phyloP scores from a whole-genome alignment of 1,140 invertebrate genomes.

The Cotesia glomerata region DNA sequence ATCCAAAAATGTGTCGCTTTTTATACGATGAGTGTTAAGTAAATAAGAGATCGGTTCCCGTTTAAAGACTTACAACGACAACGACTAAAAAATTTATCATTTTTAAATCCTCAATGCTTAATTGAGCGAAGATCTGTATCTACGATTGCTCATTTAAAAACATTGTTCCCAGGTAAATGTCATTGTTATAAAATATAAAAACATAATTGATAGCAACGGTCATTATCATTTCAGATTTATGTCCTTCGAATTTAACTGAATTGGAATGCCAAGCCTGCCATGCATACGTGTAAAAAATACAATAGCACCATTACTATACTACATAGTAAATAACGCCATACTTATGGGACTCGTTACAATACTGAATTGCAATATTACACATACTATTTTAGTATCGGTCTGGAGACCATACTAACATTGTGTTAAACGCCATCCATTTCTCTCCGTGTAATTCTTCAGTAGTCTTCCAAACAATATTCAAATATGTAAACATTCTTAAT shows the following conservation, averaged over 20 bases:
- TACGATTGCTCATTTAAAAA: background rate
- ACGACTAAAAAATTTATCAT: slow-evolving; percentile 20
- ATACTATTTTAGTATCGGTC: too few relatives aligned
- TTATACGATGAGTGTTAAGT: slow-evolving; percentile 26
- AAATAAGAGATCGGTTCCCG: slow-evolving; percentile 29
- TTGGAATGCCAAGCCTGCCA: too few relatives aligned
- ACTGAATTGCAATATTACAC: too few relatives aligned
- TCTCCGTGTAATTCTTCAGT: too few relatives aligned
- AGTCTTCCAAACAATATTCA: too few relatives aligned
- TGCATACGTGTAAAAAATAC: too few relatives aligned
- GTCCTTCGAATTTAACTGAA: background rate
- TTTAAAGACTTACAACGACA: slow-evolving; percentile 13
- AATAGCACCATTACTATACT: too few relatives aligned
- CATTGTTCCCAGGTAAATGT: background rate
- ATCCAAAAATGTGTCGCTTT: slow-evolving; percentile 27
- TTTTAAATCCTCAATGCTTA: background rate
- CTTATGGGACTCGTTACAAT: too few relatives aligned
- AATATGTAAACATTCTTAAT: too few relatives aligned
- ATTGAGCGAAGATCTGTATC: background rate
- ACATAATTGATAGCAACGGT: background rate
- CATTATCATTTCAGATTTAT: background rate
- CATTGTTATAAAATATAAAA: background rate
- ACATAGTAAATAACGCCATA: too few relatives aligned
- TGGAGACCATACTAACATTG: too few relatives aligned
- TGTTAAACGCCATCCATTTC: too few relatives aligned